Evolutionary conservation across 2,888 invertebrate species (phyloP).

Genomic region (Coelinius sp.): DNA sequence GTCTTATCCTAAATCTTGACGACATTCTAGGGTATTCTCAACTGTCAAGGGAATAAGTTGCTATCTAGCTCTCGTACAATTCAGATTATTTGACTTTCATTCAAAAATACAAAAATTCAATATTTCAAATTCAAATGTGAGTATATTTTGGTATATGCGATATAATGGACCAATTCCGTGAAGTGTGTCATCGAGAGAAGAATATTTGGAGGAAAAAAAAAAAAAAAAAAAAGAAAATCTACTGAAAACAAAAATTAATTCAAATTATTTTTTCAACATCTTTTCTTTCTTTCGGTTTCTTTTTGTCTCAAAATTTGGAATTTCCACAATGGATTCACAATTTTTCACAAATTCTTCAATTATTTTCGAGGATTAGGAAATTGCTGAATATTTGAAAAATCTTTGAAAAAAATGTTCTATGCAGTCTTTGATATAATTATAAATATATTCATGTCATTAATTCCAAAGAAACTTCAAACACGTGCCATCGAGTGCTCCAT

Average conservation of each 20-base stretch:
- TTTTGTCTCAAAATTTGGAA: neutral
- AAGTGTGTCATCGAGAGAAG: neutral
- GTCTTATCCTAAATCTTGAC: conserved; percentile 35
- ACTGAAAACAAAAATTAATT: neutral
- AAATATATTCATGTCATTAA: neutral
- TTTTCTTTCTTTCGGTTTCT: neutral
- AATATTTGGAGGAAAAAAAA: too few species aligned
- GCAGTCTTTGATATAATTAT: neutral
- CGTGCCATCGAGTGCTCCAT: neutral
- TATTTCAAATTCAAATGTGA: too few species aligned
- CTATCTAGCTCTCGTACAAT: too few species aligned
- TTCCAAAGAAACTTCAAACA: neutral
- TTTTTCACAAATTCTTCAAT: neutral
- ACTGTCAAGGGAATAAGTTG: conserved; percentile 37
- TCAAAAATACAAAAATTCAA: too few species aligned
- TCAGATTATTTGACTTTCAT: too few species aligned
- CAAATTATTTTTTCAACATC: too few species aligned
- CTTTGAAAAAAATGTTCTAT: neutral
- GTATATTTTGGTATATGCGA: too few species aligned
- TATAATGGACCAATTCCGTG: neutral
- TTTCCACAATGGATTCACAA: conserved; percentile 1
- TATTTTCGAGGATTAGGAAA: neutral
- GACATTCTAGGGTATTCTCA: conserved; percentile 25
- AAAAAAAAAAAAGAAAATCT: conserved; percentile 12
- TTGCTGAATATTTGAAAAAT: neutral